phyloP scores from a whole-genome alignment of 2,888 invertebrate genomes.

The Eristalis tenax region DNA sequence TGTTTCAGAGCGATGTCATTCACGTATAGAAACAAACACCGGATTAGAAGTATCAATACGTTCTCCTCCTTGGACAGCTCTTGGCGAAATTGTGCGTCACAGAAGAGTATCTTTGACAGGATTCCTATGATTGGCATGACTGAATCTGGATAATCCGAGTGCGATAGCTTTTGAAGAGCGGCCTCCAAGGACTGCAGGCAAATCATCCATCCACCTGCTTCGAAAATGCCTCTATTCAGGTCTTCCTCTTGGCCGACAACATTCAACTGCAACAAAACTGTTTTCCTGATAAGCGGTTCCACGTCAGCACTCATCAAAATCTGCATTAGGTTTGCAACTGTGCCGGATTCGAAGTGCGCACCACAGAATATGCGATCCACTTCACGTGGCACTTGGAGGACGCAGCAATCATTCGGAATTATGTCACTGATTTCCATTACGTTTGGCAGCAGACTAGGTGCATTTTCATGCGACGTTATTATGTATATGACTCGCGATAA shows the following conservation, averaged over 20 bases:
- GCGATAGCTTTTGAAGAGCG: slow-evolving; percentile 72
- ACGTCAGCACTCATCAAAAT: slow-evolving; percentile 76
- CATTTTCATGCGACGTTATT: slow-evolving; percentile 72
- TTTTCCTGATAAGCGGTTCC: slow-evolving; percentile 77
- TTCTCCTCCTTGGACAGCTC: slow-evolving; percentile 75
- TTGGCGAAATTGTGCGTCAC: slow-evolving; percentile 74
- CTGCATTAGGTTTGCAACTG: slow-evolving; percentile 74
- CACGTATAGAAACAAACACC: slow-evolving; percentile 76
- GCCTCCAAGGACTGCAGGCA: slow-evolving; percentile 75
- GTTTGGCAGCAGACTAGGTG: slow-evolving; percentile 73
- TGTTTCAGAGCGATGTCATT: slow-evolving; percentile 75
- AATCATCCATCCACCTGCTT: slow-evolving; percentile 73
- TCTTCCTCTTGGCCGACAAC: slow-evolving; percentile 76
- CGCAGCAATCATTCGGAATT: slow-evolving; percentile 76
- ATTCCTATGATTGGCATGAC: slow-evolving; percentile 77
- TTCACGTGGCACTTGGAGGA: slow-evolving; percentile 73
- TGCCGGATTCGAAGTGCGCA: slow-evolving; percentile 70
- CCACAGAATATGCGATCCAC: slow-evolving; percentile 75
- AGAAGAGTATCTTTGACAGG: slow-evolving; percentile 75
- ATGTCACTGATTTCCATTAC: slow-evolving; percentile 74
- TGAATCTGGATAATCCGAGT: slow-evolving; percentile 74
- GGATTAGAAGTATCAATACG: slow-evolving; percentile 75
- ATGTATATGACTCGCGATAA: slow-evolving; percentile 75
- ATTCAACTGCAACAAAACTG: slow-evolving; percentile 77
- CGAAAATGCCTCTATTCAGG: slow-evolving; percentile 73